Base-by-base conservation (phyloP, 35 echinoderm and acorn worm species). In the Eucidaris tribuloides region DNA sequence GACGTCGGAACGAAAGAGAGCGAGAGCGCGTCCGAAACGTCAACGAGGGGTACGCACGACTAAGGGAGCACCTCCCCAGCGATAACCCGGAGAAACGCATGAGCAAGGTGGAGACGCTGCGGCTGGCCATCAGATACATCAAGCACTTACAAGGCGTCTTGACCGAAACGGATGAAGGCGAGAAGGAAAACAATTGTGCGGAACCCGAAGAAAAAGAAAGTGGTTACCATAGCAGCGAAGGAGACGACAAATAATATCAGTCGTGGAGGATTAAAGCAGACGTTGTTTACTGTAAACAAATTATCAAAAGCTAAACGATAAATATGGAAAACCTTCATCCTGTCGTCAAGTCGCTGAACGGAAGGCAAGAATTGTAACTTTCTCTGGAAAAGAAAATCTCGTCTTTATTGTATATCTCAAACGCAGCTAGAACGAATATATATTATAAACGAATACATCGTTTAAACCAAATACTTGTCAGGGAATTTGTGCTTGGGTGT, bases 51-150 rank as follows among this genome's bases (percentile, higher is more conserved):
- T 97, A 97, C 76, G 85, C 89, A 3, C 39, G 90, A 2, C 81
- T 97, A 19, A 60, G 94, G 18, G 94, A 97, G 48, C 94, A 89
- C 62, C 80, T 97, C 57, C 94, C 94, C 29, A 52, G 77, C 62
- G 94, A 97, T 18, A 97, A 97, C 70, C 79, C 89, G 7, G 94
- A 97, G 46, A 97, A 97, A 64, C 83, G 94, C 48, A 77, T 97
- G 74, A 97, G 94, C 32, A 97, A 97, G 45, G 94, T 97, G 0
- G 94, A 97, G 63, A 97, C 94, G 44, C 62, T 97, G 37, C 56
- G 94, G 39, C 44, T 81, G 36, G 94, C 94, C n/a, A 97, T 97
- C 25, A 88, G 81, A 55, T 97, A 97, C 64, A 97, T 97, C 38
- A 97, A 97, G 61, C 85, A 97, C 52, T 76, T 97, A 25, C 89